Percentiles rank a stretch among this genome's conserved stretches.
Evolutionary conservation across 2,113 vertebrate genomes (phyloP).

Genomic region (Hydrochoerus hydrochaeris): DNA sequence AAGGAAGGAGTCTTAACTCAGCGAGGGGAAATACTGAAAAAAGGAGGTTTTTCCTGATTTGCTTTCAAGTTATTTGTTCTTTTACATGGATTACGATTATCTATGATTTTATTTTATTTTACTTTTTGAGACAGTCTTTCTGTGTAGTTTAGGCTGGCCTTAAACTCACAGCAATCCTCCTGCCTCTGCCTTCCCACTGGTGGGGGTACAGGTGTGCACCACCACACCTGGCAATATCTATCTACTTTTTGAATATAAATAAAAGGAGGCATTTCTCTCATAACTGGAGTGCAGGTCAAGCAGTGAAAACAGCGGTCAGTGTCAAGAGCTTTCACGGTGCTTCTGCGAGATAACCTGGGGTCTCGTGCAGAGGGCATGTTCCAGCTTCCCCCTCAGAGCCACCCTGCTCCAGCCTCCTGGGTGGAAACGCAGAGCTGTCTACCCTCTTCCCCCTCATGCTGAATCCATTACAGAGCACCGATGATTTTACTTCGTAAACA

Average conservation of each 20-base stretch:
- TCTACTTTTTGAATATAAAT: neutral
- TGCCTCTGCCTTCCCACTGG: neutral
- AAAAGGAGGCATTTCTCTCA: neutral
- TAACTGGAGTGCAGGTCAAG: too few relatives aligned
- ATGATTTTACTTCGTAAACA: neutral
- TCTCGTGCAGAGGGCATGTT: neutral
- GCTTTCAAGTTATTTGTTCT: neutral
- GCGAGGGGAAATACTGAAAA: neutral
- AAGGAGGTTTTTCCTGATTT: neutral
- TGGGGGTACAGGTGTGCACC: neutral
- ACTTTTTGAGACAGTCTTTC: neutral
- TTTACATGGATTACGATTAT: neutral
- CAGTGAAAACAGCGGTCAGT: fast-evolving
- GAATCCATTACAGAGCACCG: neutral
- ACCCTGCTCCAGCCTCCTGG: fast-evolving
- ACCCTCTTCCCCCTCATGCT: neutral
- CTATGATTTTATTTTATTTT: neutral
- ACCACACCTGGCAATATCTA: neutral
- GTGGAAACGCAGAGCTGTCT: neutral
- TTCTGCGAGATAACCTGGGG: fast-evolving
- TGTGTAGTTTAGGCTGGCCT: neutral
- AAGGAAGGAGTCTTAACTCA: too few relatives aligned
- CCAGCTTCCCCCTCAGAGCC: fast-evolving
- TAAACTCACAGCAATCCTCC: neutral
- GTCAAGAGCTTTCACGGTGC: neutral